These are phyloP conservation scores for Oikopleura vanhoeffeni DNA, from an alignment of 23 tunicate genomes.

Conservation along the genomic window DNA sequence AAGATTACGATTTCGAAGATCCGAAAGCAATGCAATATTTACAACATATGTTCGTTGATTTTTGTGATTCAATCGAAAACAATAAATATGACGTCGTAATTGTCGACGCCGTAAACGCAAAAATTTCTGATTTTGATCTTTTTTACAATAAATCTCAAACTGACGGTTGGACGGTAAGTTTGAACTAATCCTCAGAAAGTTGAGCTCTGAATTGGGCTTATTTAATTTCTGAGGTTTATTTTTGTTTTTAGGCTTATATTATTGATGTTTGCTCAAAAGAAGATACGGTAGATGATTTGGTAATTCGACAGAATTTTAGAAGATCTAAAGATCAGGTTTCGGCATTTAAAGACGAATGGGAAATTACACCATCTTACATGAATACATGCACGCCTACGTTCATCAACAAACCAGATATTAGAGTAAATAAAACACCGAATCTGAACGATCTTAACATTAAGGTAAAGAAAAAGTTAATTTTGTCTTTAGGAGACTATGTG, in stretches of 20 bases:
- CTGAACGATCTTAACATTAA: too few relatives aligned
- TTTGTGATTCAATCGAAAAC: neutral
- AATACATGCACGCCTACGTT: slow-evolving; percentile 12
- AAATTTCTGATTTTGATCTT: neutral
- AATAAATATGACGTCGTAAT: neutral
- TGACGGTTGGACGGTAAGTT: too few relatives aligned
- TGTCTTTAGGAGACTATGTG: too few relatives aligned
- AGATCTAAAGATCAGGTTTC: slow-evolving; percentile 37
- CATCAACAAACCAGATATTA: neutral
- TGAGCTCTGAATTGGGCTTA: too few relatives aligned
- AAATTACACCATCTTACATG: slow-evolving; percentile 48
- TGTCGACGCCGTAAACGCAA: neutral
- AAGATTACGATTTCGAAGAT: neutral
- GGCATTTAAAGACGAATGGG: slow-evolving; percentile 32
- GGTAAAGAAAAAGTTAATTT: too few relatives aligned
- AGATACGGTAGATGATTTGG: slow-evolving; percentile 25
- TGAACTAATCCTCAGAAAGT: too few relatives aligned
- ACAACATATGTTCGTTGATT: neutral
- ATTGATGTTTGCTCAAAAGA: neutral
- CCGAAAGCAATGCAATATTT: neutral
- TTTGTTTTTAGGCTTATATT: neutral
- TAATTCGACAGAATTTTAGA: slow-evolving; percentile 41
- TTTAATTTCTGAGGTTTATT: neutral
- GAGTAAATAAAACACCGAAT: neutral
- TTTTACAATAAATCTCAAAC: neutral